A percentile compares a stretch with the other conserved stretches of the same genome.
Evolutionary conservation across 2,888 invertebrate species (phyloP).

Genomic region (Oscheius sp.): DNA sequence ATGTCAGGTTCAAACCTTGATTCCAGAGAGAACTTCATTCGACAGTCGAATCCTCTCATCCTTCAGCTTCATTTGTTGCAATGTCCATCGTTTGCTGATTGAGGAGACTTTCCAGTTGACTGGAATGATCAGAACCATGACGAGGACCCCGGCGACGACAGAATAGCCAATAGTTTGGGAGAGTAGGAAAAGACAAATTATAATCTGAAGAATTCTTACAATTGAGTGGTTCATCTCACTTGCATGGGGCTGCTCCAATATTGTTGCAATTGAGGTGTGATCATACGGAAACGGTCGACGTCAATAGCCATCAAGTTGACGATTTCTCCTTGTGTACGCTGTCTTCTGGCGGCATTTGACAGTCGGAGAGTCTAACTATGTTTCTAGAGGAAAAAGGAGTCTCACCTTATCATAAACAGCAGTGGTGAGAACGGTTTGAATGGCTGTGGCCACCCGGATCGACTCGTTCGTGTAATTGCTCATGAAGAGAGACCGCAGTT

Average conservation of each 20-base stretch:
- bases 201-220: slow-evolving; percentile 57
- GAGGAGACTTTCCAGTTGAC: slow-evolving; percentile 68
- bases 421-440: slow-evolving; percentile 66
- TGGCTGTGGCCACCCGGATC: slow-evolving; percentile 64
- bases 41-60: slow-evolving; percentile 91
- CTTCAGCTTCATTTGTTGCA: slow-evolving; percentile 90
- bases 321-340: slow-evolving; percentile 77
- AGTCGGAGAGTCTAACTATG: slow-evolving; percentile 73
- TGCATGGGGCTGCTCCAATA: slow-evolving; percentile 72
- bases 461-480: slow-evolving; percentile 64
- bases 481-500: slow-evolving; percentile 50
- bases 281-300: slow-evolving; percentile 74
- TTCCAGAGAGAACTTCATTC: slow-evolving; percentile 92
- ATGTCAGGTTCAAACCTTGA: slow-evolving; percentile 78
- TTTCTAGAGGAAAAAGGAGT: background rate
- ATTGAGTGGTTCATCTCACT: slow-evolving; percentile 32
- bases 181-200: slow-evolving; percentile 72
- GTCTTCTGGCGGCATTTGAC: slow-evolving; percentile 75
- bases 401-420: slow-evolving; percentile 73
- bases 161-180: slow-evolving; percentile 80
- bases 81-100: slow-evolving; percentile 73
- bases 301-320: slow-evolving; percentile 78
- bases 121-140: slow-evolving; percentile 82
- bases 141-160: slow-evolving; percentile 88
- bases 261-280: slow-evolving; percentile 71